A percentile compares a stretch with the other conserved stretches of the same genome.
phyloP scores from a whole-genome alignment of 2,113 vertebrate species.

The Brachionichthys hirsutus region DNA sequence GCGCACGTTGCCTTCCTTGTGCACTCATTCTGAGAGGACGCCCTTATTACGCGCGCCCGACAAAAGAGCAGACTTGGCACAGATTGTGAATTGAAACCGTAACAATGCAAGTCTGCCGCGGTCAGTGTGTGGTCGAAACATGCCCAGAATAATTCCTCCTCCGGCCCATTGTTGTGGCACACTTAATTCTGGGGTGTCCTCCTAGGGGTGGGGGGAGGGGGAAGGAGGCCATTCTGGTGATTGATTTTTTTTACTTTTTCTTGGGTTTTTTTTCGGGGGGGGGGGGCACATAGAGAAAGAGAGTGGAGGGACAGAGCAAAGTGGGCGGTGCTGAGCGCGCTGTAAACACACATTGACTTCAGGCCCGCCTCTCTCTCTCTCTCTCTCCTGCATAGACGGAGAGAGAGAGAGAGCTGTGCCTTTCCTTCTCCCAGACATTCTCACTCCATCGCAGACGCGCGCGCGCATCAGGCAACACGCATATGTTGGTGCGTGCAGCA shows the following conservation, averaged over 20 bases:
- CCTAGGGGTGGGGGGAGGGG: not conserved
- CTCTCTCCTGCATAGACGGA: constrained; percentile 23
- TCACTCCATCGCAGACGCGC: constrained; percentile 48
- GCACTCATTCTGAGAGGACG: not conserved
- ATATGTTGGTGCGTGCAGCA: constrained; percentile 60
- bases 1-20: not conserved
- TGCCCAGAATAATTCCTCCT: constrained; percentile 59
- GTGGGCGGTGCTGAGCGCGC: constrained; percentile 23
- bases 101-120: constrained; percentile 60
- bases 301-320: constrained; percentile 38
- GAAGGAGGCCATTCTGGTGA: constrained; percentile 72
- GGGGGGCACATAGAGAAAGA: constrained; percentile 68
- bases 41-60: constrained; percentile 23
- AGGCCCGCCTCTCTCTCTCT: not conserved
- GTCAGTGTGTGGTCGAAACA: constrained; percentile 37
- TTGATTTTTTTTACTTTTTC: too few relatives aligned
- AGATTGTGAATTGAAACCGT: constrained; percentile 33
- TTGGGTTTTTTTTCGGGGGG: constrained; percentile 74
- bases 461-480: constrained; percentile 38
- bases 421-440: constrained; percentile 50
- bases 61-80: constrained; percentile 50
- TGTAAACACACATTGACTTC: constrained; percentile 7
- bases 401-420: constrained; percentile 63
- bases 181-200: constrained; percentile 61
- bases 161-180: constrained; percentile 78